Evolutionary conservation across 2,797 vertebrate genomes (phyloP).

Genomic region (Oreortyx pictus): DNA sequence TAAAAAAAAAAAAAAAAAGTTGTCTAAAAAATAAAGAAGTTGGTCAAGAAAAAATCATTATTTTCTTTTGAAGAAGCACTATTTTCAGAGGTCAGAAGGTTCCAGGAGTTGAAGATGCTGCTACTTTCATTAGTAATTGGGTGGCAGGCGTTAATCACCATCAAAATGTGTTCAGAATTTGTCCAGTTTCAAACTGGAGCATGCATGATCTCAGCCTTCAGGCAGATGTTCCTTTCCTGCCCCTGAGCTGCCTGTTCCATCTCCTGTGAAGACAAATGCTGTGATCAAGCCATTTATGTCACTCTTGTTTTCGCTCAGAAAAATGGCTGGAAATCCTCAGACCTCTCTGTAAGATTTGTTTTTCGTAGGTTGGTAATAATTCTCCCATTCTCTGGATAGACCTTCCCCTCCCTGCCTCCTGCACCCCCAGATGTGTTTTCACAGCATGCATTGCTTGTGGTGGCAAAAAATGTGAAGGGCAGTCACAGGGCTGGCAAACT

Average conservation of each 20-base stretch:
- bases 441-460: background rate
- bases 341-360: background rate
- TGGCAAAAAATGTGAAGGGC: too few species aligned
- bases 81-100: background rate
- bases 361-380: background rate
- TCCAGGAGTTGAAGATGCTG: background rate
- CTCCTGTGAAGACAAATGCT: background rate
- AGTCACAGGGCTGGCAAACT: too few species aligned
- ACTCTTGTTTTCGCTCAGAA: background rate
- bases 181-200: background rate
- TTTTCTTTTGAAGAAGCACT: background rate
- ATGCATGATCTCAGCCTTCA: background rate
- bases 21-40: too few species aligned
- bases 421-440: background rate
- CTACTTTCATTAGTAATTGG: background rate
- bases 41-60: background rate
- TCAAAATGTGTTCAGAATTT: background rate
- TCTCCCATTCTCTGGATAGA: background rate
- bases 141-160: background rate
- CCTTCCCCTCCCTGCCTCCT: background rate
- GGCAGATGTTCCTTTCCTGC: background rate
- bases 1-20: background rate
- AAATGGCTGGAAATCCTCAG: background rate
- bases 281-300: background rate
- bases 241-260: background rate